Conservation (phyloP, 2,113 vertebrate genomes). For the Platysteira castanea region DNA sequence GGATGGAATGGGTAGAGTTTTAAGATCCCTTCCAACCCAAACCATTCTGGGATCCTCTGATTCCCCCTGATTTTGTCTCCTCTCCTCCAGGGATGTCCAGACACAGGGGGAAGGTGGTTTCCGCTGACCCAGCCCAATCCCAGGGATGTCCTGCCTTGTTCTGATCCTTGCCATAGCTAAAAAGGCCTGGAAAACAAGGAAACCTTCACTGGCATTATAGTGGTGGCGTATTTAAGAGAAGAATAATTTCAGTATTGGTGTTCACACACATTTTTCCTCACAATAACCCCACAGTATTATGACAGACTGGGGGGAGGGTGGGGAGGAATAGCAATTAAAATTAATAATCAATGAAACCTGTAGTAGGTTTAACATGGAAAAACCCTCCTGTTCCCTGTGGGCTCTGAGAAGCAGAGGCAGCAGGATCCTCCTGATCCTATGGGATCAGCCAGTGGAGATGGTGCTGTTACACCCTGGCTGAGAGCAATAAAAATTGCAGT, state of each 20-base stretch:
- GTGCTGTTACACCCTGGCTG: background rate
- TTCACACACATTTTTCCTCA: background rate
- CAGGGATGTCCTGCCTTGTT: background rate
- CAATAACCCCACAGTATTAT: background rate
- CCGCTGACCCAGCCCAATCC: background rate
- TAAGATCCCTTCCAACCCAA: background rate
- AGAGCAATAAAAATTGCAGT: background rate
- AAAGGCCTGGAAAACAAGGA: background rate
- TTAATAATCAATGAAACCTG: background rate
- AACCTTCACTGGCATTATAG: background rate
- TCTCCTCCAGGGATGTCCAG: background rate
- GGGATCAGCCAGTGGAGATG: background rate
- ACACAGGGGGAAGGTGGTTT: fast-evolving
- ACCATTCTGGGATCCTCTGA: background rate
- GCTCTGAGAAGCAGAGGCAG: background rate
- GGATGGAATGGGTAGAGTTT: background rate
- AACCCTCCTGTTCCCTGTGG: background rate
- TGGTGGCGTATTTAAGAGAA: background rate
- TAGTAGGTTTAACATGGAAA: background rate
- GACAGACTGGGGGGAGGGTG: fast-evolving
- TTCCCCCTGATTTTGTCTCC: background rate
- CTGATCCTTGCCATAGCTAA: background rate
- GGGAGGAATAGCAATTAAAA: background rate
- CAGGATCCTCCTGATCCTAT: background rate
- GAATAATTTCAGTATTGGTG: background rate